Evolutionary conservation across 2,888 invertebrate species (phyloP).

Genomic region (Zonitis immaculata): DNA sequence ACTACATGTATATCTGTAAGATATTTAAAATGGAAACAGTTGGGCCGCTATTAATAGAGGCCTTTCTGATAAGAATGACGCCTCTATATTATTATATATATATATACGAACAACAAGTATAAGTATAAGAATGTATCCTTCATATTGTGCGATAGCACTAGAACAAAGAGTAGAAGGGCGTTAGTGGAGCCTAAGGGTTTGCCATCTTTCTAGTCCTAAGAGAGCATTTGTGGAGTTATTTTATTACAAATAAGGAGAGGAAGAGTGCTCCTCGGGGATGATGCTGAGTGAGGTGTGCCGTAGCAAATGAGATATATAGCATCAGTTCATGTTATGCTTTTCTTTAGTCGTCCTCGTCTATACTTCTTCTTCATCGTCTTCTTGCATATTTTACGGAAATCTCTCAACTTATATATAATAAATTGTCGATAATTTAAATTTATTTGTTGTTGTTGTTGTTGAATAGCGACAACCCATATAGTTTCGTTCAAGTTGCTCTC

Average conservation of each 20-base stretch:
- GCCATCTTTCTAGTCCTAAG: conserved; percentile 47
- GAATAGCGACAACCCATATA: too few relatives aligned
- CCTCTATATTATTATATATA: not conserved
- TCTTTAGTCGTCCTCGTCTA: too few relatives aligned
- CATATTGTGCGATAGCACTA: conserved; percentile 24
- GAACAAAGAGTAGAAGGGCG: conserved; percentile 38
- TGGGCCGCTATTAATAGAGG: too few relatives aligned
- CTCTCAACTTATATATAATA: conserved; percentile 30
- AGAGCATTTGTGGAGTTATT: conserved; percentile 50
- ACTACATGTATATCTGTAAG: conserved; percentile 35
- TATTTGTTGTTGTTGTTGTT: too few relatives aligned
- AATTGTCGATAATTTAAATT: too few relatives aligned
- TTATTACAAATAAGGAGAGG: conserved; percentile 51
- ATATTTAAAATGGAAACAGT: conserved; percentile 11
- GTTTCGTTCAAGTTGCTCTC: too few relatives aligned
- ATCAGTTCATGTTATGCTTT: conserved; percentile 29
- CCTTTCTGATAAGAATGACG: conserved; percentile 20
- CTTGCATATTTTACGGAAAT: conserved; percentile 32
- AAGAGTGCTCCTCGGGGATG: conserved; percentile 48
- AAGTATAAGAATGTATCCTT: not conserved
- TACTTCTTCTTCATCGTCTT: too few relatives aligned
- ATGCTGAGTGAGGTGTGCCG: conserved; percentile 45
- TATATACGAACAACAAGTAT: too few relatives aligned
- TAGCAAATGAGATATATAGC: conserved; percentile 47
- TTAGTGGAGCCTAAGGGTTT: conserved; percentile 39